Evolutionary conservation across 2,888 invertebrate species (phyloP).

Genomic region (Lutraria lutraria): DNA sequence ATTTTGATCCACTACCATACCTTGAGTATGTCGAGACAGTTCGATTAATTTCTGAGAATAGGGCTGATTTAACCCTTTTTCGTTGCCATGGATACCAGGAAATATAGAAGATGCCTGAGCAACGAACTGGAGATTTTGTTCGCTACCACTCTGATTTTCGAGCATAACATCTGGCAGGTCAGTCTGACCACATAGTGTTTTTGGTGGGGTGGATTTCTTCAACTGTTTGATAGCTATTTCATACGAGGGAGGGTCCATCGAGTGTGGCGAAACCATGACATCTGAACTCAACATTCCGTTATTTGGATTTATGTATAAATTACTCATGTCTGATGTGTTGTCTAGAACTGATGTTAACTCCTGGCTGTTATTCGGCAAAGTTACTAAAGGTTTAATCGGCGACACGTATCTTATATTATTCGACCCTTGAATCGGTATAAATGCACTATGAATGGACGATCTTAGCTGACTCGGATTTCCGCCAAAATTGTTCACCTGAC

Average conservation of each 20-base stretch:
- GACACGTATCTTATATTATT: constrained; percentile 67
- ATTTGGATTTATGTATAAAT: constrained; percentile 49
- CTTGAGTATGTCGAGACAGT: constrained; percentile 67
- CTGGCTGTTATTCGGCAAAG: constrained; percentile 70
- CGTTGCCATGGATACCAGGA: constrained; percentile 53
- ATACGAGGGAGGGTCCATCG: constrained; percentile 67
- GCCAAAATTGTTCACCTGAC: constrained; percentile 36
- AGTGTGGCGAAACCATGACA: constrained; percentile 53
- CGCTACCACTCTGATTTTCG: constrained; percentile 5
- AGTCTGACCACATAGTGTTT: neutral
- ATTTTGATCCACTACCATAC: neutral
- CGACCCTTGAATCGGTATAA: constrained; percentile 80
- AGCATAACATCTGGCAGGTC: constrained; percentile 18
- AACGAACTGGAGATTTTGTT: constrained; percentile 11
- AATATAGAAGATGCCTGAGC: constrained; percentile 46
- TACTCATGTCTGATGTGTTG: constrained; percentile 8
- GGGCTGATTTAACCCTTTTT: constrained; percentile 51
- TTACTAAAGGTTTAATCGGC: constrained; percentile 80
- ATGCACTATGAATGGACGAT: constrained; percentile 74
- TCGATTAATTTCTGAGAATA: constrained; percentile 74
- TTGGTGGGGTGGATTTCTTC: constrained; percentile 33
- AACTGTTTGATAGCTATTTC: constrained; percentile 69
- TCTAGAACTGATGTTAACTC: constrained; percentile 19
- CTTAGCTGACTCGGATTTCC: constrained; percentile 44
- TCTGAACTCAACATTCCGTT: constrained; percentile 32